Percentiles rank a stretch among this genome's conserved stretches.
Conservation (phyloP, 2,888 invertebrate genomes). For the Perdita meconis region DNA sequence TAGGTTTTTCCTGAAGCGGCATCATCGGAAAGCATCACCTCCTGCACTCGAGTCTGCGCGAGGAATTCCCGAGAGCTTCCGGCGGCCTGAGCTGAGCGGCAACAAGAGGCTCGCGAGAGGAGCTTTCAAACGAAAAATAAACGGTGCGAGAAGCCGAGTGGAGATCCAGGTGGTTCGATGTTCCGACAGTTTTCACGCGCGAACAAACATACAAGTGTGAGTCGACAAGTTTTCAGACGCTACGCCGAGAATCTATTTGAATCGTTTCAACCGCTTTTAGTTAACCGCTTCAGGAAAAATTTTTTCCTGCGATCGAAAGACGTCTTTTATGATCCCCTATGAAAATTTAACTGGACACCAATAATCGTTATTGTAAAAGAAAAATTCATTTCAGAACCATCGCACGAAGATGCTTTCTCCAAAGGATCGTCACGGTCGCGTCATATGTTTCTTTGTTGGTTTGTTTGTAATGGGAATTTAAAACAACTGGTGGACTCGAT, state of each 20-base stretch:
- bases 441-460: neutral
- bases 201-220: conserved; percentile 47
- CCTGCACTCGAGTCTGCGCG: conserved; percentile 47
- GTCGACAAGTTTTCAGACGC: conserved; percentile 24
- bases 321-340: too few species aligned
- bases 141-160: conserved; percentile 49
- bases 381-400: too few species aligned
- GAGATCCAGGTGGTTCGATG: conserved; percentile 55
- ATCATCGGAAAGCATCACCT: conserved; percentile 44
- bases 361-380: too few species aligned
- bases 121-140: conserved; percentile 60
- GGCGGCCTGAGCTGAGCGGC: conserved; percentile 40
- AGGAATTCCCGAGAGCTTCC: conserved; percentile 55
- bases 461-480: neutral
- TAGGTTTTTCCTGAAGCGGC: conserved; percentile 8
- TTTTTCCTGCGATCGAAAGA: too few species aligned
- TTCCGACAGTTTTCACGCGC: conserved; percentile 50
- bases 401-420: too few species aligned
- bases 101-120: conserved; percentile 57
- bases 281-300: neutral
- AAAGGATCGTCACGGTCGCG: too few species aligned
- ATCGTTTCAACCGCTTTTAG: conserved; percentile 1
- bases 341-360: too few species aligned
- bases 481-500: conserved; percentile 23
- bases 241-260: conserved; percentile 25